Evolutionary conservation across 2,888 invertebrate genomes (phyloP), one percentile per base, ranked within the genome.

Genomic region (Tenthredo distinguenda): DNA sequence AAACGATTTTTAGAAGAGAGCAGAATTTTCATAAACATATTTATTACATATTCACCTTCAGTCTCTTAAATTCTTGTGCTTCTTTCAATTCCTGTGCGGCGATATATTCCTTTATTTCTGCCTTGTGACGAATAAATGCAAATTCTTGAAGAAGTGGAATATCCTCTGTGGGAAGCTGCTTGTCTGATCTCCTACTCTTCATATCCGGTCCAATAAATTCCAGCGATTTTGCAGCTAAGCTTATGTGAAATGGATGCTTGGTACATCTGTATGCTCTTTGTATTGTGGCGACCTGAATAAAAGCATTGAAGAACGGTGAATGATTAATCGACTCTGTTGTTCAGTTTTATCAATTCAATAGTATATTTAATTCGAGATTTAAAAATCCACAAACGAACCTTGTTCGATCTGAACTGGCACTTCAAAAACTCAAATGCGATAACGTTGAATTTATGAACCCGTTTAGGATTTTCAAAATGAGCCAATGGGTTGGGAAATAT

Each of bases 401-500:
- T 84, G 0, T 87, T 83, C 6, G 72, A 65, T 34, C 68, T 85
- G 83, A 89, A 92, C 26, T 87, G 84, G 26, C 47, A 77, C n/a
- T 89, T 89, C 3, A 92, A 86, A 81, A 91, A 92, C 40, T 89
- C 87, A 0, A 89, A 50, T 7, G 88, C 90, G 0, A 88, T 85
- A 0, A 86, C 21, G 58, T 87, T 87, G 26, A 87, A 87, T 2
- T 40, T 21, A 72, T 87, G 87, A 21, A 21, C 18, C 74, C 90
- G 88, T 0, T 87, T 74, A 21, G 43, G 15, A 87, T 91, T 77
- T 87, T 90, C 88, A 31, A 40, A 82, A 47, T 15, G 37, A 47
- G 40, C 21, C 62, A 91, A 89, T 2, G 95, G 95, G 88, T 94
- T 92, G 1, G 94, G 94, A 88, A 94, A 94, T 9, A 94, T 87